phyloP scores from a whole-genome alignment of 2,888 invertebrate species.

The Aphidius colemani region DNA sequence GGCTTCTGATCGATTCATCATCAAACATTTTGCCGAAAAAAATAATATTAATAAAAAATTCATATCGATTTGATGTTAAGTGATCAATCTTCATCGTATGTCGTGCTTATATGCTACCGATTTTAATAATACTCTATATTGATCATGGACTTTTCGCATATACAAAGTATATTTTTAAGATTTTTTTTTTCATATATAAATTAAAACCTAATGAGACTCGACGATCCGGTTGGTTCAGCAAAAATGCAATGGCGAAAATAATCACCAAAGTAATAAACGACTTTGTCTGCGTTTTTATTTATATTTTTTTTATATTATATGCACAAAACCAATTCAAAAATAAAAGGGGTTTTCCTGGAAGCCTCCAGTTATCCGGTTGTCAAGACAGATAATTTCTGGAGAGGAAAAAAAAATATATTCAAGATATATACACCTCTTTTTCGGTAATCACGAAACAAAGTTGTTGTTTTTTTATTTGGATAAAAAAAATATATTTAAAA shows the following conservation, averaged over 20 bases:
- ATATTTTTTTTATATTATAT: not conserved
- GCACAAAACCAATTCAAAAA: conserved; percentile 1
- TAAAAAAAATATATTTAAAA: no score
- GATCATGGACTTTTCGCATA: no score
- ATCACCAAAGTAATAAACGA: not conserved
- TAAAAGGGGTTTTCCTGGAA: conserved; percentile 46
- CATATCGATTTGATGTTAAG: no score
- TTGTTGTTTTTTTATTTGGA: no score
- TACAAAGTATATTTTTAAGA: no score
- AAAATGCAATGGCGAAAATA: not conserved
- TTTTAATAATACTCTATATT: not conserved
- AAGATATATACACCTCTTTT: conserved; percentile 29
- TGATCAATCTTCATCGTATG: conserved; percentile 21
- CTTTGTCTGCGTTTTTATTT: not conserved
- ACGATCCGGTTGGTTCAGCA: conserved; percentile 28
- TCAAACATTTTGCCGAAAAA: conserved; percentile 8
- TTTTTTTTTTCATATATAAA: not conserved
- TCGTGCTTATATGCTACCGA: conserved; percentile 24
- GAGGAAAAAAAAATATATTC: conserved; percentile 19
- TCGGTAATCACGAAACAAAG: conserved; percentile 1
- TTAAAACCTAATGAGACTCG: conserved; percentile 34
- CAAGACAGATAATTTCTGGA: conserved; percentile 47
- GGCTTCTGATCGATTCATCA: not conserved
- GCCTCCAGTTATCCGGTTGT: conserved; percentile 43
- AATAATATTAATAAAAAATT: not conserved